phyloP scores from a whole-genome alignment of 2,797 vertebrate genomes.

The Chrosomus eos region DNA sequence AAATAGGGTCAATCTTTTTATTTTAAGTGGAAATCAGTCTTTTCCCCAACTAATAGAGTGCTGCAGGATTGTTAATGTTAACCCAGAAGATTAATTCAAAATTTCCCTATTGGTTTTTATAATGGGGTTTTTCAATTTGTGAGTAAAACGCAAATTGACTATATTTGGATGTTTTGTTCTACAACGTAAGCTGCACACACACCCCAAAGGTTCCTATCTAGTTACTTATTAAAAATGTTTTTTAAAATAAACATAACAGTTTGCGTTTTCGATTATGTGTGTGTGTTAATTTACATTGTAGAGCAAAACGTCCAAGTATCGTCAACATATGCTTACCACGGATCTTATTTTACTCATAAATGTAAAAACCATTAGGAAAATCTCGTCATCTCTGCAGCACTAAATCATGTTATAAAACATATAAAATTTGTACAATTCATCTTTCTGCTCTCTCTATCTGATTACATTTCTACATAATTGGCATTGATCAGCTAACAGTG shows the following conservation, averaged over 20 bases:
- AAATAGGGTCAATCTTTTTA: neutral
- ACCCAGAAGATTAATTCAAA: neutral
- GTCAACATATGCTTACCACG: neutral
- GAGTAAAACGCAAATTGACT: neutral
- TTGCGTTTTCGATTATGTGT: too few species aligned
- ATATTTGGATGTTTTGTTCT: too few species aligned
- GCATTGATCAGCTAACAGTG: neutral
- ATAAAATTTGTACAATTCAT: neutral
- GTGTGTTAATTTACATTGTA: too few species aligned
- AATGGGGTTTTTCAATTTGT: neutral
- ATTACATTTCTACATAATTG: neutral
- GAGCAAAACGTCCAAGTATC: neutral
- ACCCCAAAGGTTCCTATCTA: too few species aligned
- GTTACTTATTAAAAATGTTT: too few species aligned
- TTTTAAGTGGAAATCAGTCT: neutral
- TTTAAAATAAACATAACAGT: too few species aligned
- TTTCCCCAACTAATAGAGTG: neutral
- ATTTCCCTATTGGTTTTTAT: neutral
- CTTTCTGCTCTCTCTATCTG: neutral
- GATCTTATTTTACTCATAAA: neutral
- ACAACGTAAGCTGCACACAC: neutral
- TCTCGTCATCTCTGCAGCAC: neutral
- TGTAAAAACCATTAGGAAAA: neutral
- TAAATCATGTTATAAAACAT: neutral
- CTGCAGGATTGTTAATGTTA: neutral